Base-by-base conservation (phyloP, 2,797 vertebrate genomes). In the Cyprinella venusta region DNA sequence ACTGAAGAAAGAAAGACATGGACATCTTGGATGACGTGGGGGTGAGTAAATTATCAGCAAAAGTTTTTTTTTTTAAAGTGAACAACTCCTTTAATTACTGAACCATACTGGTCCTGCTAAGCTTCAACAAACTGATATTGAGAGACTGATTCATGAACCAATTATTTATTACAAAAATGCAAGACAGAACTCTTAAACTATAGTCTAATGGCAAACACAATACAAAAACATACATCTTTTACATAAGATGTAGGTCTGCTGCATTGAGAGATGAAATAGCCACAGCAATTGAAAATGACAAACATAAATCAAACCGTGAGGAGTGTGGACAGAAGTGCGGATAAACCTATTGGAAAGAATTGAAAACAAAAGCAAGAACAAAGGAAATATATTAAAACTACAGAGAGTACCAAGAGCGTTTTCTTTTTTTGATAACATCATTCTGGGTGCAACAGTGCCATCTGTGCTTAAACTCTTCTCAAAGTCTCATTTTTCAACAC, bases 121-220 rank as follows among this genome's bases (percentile, higher is more conserved):
- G 24, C 24, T 26, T 40, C 40, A 40, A 26, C 16, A 45, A 16
- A 30, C 6, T 48, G 40, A 78, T 19, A 24, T 30, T 30, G 30
- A 84, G 68, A 83, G 54, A 15, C 82, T 77, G 74, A 30, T 88
- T 89, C 50, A 91, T 92, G 89, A 77, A 88, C 79, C 81, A 89
- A 89, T 89, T 85, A 86, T 94, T 95, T 95, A 95, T 94, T 94
- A 94, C 90, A 94, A 89, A 89, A 95, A 93, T 83, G 88, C 88
- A 92, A 92, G 92, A 93, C 91, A 90, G 86, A 92, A 92, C 90
- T 93, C 89, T 88, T 91, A 88, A 91, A 91, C 87, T 86, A 89
- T 89, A 83, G 89, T 91, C 94, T 93, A 93, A 91, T 88, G 87
- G 90, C 90, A 92, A 95, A 95, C 94, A 95, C 93, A 89, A 94